Conservation (phyloP, 2,888 invertebrate species). For the Catocala fraxini region DNA sequence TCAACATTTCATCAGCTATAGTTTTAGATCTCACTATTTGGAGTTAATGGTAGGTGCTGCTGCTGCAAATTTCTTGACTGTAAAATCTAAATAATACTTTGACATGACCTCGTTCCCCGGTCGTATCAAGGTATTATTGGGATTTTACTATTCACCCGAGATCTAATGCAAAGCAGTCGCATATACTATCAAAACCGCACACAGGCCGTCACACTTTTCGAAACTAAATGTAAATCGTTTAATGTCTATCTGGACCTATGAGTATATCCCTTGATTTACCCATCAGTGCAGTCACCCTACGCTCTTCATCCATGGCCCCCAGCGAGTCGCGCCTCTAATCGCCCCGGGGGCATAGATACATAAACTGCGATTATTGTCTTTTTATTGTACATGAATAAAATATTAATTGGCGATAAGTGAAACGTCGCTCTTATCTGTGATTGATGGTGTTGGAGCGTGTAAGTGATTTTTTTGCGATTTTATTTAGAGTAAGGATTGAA, state of each 20-base stretch:
- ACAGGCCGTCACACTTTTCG: not conserved
- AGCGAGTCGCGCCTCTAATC: conserved; percentile 64
- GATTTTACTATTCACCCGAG: no score
- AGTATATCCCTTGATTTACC: not conserved
- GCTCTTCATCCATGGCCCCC: conserved; percentile 35
- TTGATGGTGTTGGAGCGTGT: conserved; percentile 30
- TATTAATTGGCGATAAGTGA: conserved; percentile 60
- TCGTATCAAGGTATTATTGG: no score
- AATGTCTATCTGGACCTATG: no score
- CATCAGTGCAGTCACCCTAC: conserved; percentile 25
- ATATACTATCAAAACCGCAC: no score
- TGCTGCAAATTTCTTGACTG: no score
- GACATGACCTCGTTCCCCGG: no score
- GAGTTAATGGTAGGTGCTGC: no score
- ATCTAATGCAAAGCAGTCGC: no score
- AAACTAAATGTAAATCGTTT: not conserved
- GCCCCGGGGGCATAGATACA: conserved; percentile 68
- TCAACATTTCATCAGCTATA: no score
- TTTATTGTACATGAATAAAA: conserved; percentile 74
- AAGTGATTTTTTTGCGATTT: conserved; percentile 19
- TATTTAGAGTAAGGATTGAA: not conserved
- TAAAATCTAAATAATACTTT: no score
- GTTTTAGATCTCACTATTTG: no score
- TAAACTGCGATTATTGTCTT: conserved; percentile 81
- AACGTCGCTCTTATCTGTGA: conserved; percentile 40